Evolutionary conservation across 2,113 vertebrate species (phyloP).

Genomic region (Halcyon senegalensis): DNA sequence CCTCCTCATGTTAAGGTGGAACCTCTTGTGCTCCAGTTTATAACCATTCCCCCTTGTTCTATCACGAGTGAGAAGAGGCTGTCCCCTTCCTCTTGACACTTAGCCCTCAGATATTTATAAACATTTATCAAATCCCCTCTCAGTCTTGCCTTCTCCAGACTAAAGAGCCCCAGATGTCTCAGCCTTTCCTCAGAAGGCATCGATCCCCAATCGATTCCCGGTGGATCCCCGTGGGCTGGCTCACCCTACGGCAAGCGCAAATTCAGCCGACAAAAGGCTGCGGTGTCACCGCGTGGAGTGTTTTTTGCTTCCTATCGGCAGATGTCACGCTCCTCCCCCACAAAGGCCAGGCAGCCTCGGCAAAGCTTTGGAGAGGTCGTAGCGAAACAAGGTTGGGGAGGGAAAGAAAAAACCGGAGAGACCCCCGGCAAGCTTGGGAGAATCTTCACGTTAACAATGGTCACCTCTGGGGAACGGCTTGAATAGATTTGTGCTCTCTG

Average conservation of each 20-base stretch:
- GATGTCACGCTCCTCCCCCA: constrained; percentile 43
- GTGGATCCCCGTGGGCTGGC: not conserved
- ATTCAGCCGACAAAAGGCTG: not conserved
- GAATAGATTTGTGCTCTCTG: not conserved
- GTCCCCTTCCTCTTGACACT: too few species aligned
- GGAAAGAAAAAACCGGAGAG: not conserved
- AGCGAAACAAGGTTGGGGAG: not conserved
- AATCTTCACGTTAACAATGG: not conserved
- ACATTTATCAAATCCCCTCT: too few species aligned
- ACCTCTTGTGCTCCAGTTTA: too few species aligned
- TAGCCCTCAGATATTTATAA: too few species aligned
- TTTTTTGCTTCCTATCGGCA: not conserved
- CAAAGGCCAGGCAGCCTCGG: constrained; percentile 4
- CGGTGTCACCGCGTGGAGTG: rapidly evolving
- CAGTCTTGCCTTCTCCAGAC: too few species aligned
- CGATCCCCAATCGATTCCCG: not conserved
- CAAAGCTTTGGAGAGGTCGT: not conserved
- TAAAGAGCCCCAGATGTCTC: too few species aligned
- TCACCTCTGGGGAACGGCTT: not conserved
- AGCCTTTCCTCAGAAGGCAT: too few species aligned
- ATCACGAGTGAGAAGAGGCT: too few species aligned
- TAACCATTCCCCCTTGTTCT: too few species aligned
- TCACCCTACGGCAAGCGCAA: not conserved
- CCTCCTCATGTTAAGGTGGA: too few species aligned
- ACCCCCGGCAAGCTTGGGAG: not conserved